Evolutionary conservation across 2,797 vertebrate genomes (phyloP).

Genomic region (Otus scops): DNA sequence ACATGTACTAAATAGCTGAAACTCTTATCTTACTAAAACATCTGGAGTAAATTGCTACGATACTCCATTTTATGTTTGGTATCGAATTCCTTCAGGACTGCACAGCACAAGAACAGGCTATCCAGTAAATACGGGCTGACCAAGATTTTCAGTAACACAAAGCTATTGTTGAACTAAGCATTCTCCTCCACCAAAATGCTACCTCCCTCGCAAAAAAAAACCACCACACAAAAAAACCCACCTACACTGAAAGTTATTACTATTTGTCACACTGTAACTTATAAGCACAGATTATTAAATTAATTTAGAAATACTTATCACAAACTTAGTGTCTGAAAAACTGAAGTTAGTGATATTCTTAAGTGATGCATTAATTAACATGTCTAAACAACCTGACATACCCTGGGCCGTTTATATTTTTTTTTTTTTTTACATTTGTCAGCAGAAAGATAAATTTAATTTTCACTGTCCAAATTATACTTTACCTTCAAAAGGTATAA

Average conservation of each 20-base stretch:
- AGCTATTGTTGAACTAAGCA: not conserved
- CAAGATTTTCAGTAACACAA: not conserved
- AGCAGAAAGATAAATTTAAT: not conserved
- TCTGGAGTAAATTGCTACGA: conserved; percentile 18
- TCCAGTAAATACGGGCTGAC: not conserved
- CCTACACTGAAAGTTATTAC: not conserved
- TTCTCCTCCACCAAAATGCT: not conserved
- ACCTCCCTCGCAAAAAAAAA: not conserved
- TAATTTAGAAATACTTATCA: not conserved
- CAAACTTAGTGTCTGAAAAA: not conserved
- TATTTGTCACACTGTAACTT: not conserved
- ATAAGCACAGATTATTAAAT: not conserved
- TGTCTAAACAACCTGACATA: not conserved
- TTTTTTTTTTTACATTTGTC: not conserved
- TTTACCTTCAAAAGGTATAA: not conserved
- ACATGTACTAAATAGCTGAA: not conserved
- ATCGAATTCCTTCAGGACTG: conserved; percentile 35
- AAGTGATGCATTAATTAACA: not conserved
- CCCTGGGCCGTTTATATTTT: not conserved
- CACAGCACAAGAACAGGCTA: not conserved
- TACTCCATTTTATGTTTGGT: conserved; percentile 48
- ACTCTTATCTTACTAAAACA: conserved; percentile 47
- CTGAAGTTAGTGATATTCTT: not conserved
- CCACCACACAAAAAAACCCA: not conserved
- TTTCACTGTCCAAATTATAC: not conserved